Conservation (phyloP, 2,113 vertebrate genomes). For the Saccopteryx leptura region DNA sequence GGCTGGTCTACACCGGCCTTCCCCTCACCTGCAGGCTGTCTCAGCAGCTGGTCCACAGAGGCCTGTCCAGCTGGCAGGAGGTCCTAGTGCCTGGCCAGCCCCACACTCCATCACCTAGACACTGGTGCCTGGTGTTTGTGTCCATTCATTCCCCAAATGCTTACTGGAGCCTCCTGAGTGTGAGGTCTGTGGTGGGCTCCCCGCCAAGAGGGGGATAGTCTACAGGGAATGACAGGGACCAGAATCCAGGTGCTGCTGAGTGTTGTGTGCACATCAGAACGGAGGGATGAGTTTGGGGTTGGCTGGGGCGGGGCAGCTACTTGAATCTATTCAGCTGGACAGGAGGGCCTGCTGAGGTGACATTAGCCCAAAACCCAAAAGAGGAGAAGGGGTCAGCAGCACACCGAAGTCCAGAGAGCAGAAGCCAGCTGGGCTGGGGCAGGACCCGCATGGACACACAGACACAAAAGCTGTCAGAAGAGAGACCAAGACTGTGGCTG, state of each 20-base stretch:
- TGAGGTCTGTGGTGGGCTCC: neutral
- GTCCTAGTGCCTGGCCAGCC: neutral
- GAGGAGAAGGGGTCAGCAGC: neutral
- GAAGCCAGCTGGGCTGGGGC: neutral
- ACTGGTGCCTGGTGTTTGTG: neutral
- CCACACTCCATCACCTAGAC: neutral
- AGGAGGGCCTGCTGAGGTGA: neutral
- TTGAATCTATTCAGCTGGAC: neutral
- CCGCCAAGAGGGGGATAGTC: fast-evolving
- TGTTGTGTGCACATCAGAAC: fast-evolving
- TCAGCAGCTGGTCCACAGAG: neutral
- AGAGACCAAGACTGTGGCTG: neutral
- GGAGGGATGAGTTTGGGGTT: fast-evolving
- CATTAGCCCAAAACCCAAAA: neutral
- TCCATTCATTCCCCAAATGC: fast-evolving
- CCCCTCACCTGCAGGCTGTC: neutral
- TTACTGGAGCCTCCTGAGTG: neutral
- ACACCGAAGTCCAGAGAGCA: neutral
- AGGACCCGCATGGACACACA: neutral
- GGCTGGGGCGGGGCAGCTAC: no score
- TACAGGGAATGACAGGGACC: neutral
- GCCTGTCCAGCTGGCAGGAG: neutral
- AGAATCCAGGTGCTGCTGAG: fast-evolving
- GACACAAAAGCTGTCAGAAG: neutral
- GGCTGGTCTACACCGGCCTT: neutral